These are phyloP conservation scores for Portunus trituberculatus DNA, from an alignment of 1,140 invertebrate species.

Conservation along the genomic window DNA sequence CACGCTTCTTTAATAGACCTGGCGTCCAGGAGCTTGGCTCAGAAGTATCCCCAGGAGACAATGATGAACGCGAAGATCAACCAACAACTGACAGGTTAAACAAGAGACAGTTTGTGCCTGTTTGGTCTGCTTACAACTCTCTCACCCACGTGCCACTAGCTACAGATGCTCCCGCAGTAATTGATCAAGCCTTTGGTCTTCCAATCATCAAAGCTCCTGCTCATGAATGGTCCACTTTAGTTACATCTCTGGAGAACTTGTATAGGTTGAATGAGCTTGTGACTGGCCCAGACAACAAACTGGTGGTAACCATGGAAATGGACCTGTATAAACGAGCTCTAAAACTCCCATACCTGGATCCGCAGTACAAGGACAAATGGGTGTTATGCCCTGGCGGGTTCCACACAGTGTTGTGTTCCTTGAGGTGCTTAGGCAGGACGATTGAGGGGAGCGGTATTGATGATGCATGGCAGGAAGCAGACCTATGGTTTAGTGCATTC, in stretches of 20 bases:
- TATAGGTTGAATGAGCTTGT: constrained; percentile 46
- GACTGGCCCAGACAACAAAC: not conserved
- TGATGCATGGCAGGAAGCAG: constrained; percentile 53
- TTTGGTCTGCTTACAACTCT: no score
- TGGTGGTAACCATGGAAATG: constrained; percentile 40
- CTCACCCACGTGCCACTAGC: no score
- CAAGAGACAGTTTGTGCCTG: no score
- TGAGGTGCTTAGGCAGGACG: constrained; percentile 46
- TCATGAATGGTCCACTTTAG: constrained; percentile 46
- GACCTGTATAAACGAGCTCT: constrained; percentile 48
- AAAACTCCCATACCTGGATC: constrained; percentile 21
- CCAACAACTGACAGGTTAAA: no score
- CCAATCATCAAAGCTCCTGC: constrained; percentile 35
- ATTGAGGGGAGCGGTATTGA: constrained; percentile 45
- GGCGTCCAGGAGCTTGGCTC: no score
- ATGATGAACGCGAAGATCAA: no score
- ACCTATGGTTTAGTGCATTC: constrained; percentile 43
- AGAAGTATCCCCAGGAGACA: no score
- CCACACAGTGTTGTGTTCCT: constrained; percentile 39
- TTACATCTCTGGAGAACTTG: constrained; percentile 47
- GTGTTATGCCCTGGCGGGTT: constrained; percentile 33
- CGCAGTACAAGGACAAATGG: constrained; percentile 42
- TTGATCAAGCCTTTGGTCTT: not conserved
- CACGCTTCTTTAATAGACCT: no score
- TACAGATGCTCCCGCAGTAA: no score